phyloP scores from a whole-genome alignment of 2,113 vertebrate species.

The Pluvianellus socialis region DNA sequence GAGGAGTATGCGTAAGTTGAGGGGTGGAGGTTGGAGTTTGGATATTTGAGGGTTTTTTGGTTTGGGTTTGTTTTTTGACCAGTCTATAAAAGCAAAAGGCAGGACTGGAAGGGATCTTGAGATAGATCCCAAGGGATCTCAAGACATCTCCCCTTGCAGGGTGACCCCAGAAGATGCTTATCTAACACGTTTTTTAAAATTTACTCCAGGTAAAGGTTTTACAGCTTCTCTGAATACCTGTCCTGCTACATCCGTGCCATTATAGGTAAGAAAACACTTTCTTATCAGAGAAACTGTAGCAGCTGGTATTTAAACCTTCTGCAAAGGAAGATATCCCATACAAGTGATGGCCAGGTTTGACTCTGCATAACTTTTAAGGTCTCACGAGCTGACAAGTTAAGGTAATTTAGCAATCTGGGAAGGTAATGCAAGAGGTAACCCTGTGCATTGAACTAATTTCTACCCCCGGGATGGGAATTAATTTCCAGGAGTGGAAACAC shows the following conservation, averaged over 20 bases:
- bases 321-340: not conserved
- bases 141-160: not conserved
- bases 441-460: not conserved
- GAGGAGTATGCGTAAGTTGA: not conserved
- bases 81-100: not conserved
- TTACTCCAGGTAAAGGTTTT: not conserved
- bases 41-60: not conserved
- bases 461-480: not conserved
- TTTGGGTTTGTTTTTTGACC: not conserved
- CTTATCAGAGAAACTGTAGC: slow-evolving; percentile 32
- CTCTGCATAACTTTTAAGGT: not conserved
- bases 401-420: not conserved
- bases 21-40: not conserved
- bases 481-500: not conserved
- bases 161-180: not conserved
- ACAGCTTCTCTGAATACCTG: not conserved
- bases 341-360: not conserved
- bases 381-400: not conserved
- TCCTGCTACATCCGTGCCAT: not conserved
- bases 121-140: not conserved
- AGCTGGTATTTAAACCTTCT: not conserved
- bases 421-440: not conserved
- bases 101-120: not conserved
- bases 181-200: not conserved
- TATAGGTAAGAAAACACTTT: slow-evolving; percentile 26